Evolutionary conservation across 2,888 invertebrate genomes (phyloP), one percentile per base, ranked within the genome.

Genomic region (Ceriagrion tenellum): DNA sequence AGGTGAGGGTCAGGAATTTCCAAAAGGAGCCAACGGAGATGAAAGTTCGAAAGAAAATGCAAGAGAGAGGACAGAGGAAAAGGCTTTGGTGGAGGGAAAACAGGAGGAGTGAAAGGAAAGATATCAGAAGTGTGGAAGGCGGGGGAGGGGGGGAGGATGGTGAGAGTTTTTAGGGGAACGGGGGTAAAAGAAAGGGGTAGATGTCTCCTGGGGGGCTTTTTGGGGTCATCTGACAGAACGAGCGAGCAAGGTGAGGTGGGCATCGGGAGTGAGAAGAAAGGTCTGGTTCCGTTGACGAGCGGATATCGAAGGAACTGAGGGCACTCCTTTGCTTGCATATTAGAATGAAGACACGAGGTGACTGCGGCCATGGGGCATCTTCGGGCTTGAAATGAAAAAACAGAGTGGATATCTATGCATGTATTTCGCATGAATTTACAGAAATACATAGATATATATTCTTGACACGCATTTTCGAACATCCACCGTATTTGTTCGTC

Each of bases 281-380:
- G 55, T 47, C 47, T 0, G n/a, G 47, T 89, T 26, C 55, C 89
- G 59, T 55, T 20, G 89, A 0, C 23, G 55, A n/a, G 13, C 26
- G 89, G 55, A n/a, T 89, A 89, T 23, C 89, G 47, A n/a, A 47
- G 55, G 55, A 26, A n/a, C 55, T 40, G 55, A 47, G 89, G 55
- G 23, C 89, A 88, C 88, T 69, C 20, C 30, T 88, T 40, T 18
- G 47, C 88, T 88, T 88, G 88, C 47, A 40, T 88, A 88, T 88
- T 16, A 47, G 88, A 20, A 88, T 88, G 35, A 88, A 40, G 88
- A 47, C 40, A 88, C 88, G 40, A 47, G 23, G 10, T 69, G 3
- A 23, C 10, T 26, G 3, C 18, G 88, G 47, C 40, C 13, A 47
- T n/a, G 40, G 40, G n/a, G 47, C 47, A 18, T 88, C 20, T 88